Evolutionary conservation across 2,113 vertebrate genomes (phyloP).

Genomic region (Malurus cyaneus): DNA sequence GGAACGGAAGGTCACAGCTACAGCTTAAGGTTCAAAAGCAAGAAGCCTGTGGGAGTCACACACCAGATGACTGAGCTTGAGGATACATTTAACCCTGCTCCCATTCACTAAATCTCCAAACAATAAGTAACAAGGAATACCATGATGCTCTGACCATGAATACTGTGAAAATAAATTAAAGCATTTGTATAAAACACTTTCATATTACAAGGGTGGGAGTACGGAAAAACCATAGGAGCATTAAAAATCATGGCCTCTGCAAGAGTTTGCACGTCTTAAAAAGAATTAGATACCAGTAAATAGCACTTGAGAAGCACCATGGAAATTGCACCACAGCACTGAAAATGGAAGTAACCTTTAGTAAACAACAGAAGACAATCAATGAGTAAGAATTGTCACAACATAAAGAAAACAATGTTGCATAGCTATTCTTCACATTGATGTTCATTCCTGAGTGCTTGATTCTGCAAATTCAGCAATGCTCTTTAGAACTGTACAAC

Average conservation of each 20-base stretch:
- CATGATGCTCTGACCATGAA: background rate
- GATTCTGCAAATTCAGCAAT: background rate
- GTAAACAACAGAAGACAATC: background rate
- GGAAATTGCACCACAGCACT: background rate
- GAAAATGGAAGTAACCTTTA: background rate
- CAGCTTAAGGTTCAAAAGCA: background rate
- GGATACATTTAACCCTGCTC: background rate
- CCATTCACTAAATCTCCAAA: rapidly evolving
- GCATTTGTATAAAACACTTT: background rate
- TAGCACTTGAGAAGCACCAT: background rate
- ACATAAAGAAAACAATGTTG: background rate
- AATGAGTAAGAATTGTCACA: rapidly evolving
- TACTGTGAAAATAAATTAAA: background rate
- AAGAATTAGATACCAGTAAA: background rate
- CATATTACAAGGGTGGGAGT: background rate
- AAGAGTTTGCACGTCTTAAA: background rate
- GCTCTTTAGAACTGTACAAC: rapidly evolving
- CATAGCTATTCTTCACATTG: background rate
- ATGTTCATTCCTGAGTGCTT: background rate
- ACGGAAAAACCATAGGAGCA: background rate
- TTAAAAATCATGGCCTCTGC: background rate
- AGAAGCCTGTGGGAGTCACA: background rate
- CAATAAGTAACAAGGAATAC: background rate
- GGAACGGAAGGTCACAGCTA: background rate
- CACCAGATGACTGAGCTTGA: background rate